A percentile compares a stretch with the other conserved stretches of the same genome.
These are phyloP conservation scores for Malacoctenus gilli DNA, from an alignment of 2,797 vertebrate genomes.

Conservation along the genomic window DNA sequence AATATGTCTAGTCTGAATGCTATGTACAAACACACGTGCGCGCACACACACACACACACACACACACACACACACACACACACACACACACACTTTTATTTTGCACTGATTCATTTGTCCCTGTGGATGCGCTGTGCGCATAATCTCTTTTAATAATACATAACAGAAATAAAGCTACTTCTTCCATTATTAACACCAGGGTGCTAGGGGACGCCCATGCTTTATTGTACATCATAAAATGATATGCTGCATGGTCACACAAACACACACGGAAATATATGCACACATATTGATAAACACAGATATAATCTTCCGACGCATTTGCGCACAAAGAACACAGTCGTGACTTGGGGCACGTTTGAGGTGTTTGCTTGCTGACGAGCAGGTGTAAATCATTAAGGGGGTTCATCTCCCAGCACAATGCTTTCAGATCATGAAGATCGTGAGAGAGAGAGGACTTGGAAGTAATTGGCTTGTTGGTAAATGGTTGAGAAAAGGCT, in stretches of 20 bases:
- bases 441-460: too few species aligned
- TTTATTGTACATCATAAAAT: constrained; percentile 37
- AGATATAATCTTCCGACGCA: constrained; percentile 32
- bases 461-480: too few species aligned
- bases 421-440: too few species aligned
- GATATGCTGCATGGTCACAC: constrained; percentile 25
- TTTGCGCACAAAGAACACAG: constrained; percentile 23
- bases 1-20: too few species aligned
- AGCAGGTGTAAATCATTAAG: constrained; percentile 56
- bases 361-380: constrained; percentile 43
- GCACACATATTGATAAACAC: constrained; percentile 18
- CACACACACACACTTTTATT: constrained; percentile 12
- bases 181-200: constrained; percentile 70
- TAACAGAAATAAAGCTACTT: constrained; percentile 60
- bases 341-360: constrained; percentile 22
- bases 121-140: constrained; percentile 45
- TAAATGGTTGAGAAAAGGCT: too few species aligned
- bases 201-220: constrained; percentile 44
- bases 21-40: too few species aligned
- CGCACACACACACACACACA: too few species aligned
- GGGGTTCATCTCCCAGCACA: constrained; percentile 26
- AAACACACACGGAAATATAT: constrained; percentile 15
- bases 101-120: constrained; percentile 38
- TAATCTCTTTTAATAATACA: constrained; percentile 72
- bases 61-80: background rate